Base-by-base conservation (phyloP, 2,113 vertebrate species). In the Glareola pratincola region DNA sequence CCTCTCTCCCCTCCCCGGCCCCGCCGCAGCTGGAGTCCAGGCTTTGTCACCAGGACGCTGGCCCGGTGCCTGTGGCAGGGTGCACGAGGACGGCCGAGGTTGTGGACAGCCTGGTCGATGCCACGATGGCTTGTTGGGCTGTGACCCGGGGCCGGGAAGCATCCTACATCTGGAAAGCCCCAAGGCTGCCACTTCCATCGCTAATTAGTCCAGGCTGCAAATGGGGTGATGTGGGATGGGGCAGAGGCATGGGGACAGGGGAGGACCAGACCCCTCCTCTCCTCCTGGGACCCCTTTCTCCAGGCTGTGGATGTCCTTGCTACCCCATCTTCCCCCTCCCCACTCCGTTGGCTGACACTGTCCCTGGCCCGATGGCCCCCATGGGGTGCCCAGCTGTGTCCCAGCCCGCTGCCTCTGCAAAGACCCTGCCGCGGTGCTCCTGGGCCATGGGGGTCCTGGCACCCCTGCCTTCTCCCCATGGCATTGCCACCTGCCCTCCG, bases 111-210 rank as follows among this genome's bases (percentile, higher is more conserved):
- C 19, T 0, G 0, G 43, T 9, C 14, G 4, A 5, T 34, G 66
- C 26, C 50, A 19, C 3, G 4, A 48, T 22, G 53, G 20, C 51
- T 67, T 1, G 1, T 45, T 34, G 47, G 29, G 32, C 19, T 0
- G 16, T 14, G 23, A 68, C 47, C 50, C 2, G 0, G 57, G 14
- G 8, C n/a, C 0, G 0, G 27, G 57, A 32, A 74, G 21, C 27
- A 41, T 22, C 64, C 26, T 0, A 30, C 60, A 20, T 34, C 71
- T 15, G 39, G 59, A 53, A 64, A 54, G 14, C 27, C 32, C 19
- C 30, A 15, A 1, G 32, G 34, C 29, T 67, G 37, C 41, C 8
- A 8, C 18, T 9, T 43, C 36, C 54, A 17, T 5, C 3, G 0
- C 57, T 91, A 30, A 47, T 54, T 30, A 80, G 41, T 23, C n/a